A percentile compares a stretch with the other conserved stretches of the same genome.
Conservation (phyloP, 2,888 invertebrate species). For the Myopa tessellatipennis region DNA sequence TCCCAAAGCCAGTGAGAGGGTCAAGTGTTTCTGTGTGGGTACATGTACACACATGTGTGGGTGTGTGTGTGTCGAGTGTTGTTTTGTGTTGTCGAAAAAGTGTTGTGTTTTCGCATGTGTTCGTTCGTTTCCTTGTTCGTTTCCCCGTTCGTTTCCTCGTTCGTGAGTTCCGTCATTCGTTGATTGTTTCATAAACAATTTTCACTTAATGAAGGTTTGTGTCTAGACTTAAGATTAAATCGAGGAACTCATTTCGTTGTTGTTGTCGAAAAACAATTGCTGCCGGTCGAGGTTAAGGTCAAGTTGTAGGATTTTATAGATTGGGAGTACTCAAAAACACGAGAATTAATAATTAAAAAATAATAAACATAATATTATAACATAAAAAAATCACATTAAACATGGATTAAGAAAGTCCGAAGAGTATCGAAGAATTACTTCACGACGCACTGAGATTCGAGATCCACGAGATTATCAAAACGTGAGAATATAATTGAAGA, state of each 20-base stretch:
- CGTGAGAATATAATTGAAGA: background rate
- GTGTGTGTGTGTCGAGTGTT: background rate
- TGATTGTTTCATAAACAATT: constrained; percentile 15
- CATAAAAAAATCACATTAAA: too few relatives aligned
- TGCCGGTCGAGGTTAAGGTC: background rate
- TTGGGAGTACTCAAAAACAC: background rate
- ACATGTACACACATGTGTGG: background rate
- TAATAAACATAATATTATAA: too few relatives aligned
- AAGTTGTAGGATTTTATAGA: background rate
- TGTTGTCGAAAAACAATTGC: background rate
- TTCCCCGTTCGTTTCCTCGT: background rate
- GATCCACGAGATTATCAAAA: background rate
- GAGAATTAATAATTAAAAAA: too few relatives aligned
- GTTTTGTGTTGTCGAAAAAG: constrained; percentile 2
- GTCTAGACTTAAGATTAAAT: constrained; percentile 32
- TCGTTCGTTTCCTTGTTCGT: background rate
- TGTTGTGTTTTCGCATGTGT: background rate
- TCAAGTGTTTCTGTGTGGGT: background rate
- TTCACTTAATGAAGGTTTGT: constrained; percentile 25
- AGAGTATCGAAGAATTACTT: too few relatives aligned
- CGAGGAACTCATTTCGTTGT: background rate
- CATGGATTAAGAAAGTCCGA: too few relatives aligned
- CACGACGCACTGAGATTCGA: background rate
- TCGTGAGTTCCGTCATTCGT: background rate
- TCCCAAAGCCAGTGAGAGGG: background rate